Conservation (phyloP, 2,113 vertebrate species). For the Xyliphius kryptos region DNA sequence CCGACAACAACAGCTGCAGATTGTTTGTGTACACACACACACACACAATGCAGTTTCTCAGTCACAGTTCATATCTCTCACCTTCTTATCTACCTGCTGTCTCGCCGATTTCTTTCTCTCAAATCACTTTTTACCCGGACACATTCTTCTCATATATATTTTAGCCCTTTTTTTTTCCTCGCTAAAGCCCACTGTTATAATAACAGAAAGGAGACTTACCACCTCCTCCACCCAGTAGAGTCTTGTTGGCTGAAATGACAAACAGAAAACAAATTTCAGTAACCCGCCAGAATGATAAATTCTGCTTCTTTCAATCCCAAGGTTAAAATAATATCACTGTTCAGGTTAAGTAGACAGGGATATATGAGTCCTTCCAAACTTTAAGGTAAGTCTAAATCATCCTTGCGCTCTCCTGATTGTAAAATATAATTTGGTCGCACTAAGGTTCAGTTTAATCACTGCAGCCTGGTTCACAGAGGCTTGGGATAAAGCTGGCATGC, state of each 20-base stretch:
- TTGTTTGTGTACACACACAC: constrained; percentile 7
- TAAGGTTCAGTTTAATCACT: neutral
- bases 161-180: constrained; percentile 44
- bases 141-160: constrained; percentile 29
- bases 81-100: constrained; percentile 18
- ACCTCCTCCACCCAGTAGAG: constrained; percentile 78
- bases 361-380: neutral
- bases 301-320: neutral
- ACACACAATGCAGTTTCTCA: constrained; percentile 34
- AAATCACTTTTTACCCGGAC: constrained; percentile 38
- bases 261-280: constrained; percentile 35
- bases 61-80: constrained; percentile 48
- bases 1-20: constrained; percentile 10
- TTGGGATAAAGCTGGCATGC: neutral
- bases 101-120: constrained; percentile 43
- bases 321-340: constrained; percentile 3
- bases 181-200: too few relatives aligned
- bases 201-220: constrained; percentile 65
- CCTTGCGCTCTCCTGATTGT: neutral
- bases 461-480: neutral
- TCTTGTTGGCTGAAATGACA: constrained; percentile 77
- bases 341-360: constrained; percentile 8
- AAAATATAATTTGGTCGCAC: neutral
- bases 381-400: constrained; percentile 2
- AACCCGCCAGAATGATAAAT: constrained; percentile 15